Conservation (phyloP, 1,140 invertebrate genomes). For the Caerostris extrusa region DNA sequence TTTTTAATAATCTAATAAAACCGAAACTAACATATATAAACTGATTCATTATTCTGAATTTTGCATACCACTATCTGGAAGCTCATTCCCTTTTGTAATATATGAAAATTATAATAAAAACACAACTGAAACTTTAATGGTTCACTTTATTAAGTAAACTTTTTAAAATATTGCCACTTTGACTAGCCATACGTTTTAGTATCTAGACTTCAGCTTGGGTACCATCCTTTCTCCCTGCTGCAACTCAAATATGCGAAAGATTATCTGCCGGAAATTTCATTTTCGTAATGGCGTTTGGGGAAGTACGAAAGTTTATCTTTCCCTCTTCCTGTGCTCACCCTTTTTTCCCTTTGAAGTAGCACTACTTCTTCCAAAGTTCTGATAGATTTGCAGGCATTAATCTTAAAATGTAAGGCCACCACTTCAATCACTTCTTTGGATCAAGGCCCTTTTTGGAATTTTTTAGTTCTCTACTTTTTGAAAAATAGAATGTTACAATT, state of each 20-base stretch:
- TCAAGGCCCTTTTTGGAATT: background rate
- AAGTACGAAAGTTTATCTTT: constrained; percentile 61
- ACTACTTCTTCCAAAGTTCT: constrained; percentile 4
- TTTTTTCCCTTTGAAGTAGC: background rate
- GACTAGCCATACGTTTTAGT: constrained; percentile 2
- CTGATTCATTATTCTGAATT: too few species aligned
- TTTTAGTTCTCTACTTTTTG: background rate
- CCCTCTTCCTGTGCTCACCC: background rate
- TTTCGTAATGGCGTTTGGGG: constrained; percentile 60
- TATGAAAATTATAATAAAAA: too few species aligned
- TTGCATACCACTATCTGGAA: too few species aligned
- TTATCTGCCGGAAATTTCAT: constrained; percentile 68
- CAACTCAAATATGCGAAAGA: constrained; percentile 3
- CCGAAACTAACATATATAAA: too few species aligned
- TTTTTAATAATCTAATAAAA: too few species aligned
- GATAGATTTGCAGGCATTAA: constrained; percentile 30
- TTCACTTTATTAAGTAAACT: background rate
- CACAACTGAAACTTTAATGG: background rate
- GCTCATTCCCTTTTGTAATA: too few species aligned
- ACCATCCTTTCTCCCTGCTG: background rate
- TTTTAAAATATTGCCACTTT: constrained; percentile 35
- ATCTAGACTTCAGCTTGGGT: background rate
- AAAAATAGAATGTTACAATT: background rate
- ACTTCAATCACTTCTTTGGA: constrained; percentile 39
- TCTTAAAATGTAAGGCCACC: background rate